Conservation (phyloP, 1,140 invertebrate species). For the Magallana ariakensis region DNA sequence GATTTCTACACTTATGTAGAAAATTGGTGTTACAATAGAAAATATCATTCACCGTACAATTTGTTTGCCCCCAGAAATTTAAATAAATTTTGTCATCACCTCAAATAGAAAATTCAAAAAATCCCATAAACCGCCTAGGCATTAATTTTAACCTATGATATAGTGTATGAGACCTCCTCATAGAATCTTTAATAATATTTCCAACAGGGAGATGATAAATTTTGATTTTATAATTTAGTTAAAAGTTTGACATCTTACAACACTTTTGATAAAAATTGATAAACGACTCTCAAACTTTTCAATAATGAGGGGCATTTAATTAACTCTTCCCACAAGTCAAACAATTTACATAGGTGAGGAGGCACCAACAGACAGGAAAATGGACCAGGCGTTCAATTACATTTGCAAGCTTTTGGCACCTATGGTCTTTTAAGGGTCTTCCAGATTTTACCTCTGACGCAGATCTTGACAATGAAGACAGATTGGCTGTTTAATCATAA, state of each 20-base stretch:
- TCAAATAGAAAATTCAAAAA: neutral
- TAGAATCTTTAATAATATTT: neutral
- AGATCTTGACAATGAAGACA: neutral
- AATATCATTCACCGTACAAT: no score
- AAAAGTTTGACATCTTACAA: neutral
- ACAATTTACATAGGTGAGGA: neutral
- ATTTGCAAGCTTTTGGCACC: neutral
- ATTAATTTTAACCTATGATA: neutral
- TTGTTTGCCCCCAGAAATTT: no score
- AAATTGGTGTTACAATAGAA: no score
- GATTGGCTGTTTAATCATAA: conserved; percentile 28
- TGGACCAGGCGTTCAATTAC: neutral
- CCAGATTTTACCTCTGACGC: neutral
- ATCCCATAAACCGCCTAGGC: neutral
- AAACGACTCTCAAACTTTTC: neutral
- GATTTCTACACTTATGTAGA: no score
- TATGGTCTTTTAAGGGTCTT: neutral
- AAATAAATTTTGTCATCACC: neutral
- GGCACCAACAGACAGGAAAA: neutral
- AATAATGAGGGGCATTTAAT: conserved; percentile 32
- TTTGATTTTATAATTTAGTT: neutral
- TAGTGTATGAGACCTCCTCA: neutral
- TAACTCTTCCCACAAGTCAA: neutral
- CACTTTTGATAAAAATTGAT: neutral
- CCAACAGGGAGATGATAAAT: neutral